Conservation (phyloP, 2,113 vertebrate species). For the Phodopus roborovskii region DNA sequence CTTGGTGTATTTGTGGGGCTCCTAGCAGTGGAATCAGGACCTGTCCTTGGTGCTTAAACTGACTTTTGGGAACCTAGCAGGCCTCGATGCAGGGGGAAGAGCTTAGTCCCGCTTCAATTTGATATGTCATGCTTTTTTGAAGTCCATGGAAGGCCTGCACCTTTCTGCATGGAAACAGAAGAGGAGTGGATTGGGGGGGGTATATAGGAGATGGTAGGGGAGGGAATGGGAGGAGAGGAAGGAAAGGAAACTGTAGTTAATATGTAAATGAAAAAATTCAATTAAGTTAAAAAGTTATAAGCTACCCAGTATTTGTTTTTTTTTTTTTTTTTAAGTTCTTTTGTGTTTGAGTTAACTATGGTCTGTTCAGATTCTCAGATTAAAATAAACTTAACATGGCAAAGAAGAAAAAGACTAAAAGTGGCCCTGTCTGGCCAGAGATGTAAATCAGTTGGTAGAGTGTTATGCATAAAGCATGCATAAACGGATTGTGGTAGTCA, state of each 20-base stretch:
- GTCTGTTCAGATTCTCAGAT: background rate
- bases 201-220: background rate
- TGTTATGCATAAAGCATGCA: background rate
- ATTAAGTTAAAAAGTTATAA: background rate
- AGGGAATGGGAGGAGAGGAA: background rate
- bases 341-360: slow-evolving; percentile 18
- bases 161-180: background rate
- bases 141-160: background rate
- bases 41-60: background rate
- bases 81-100: background rate
- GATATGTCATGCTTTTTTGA: background rate
- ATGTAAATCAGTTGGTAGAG: background rate
- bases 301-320: background rate
- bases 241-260: background rate
- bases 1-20: background rate
- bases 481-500: rapidly evolving
- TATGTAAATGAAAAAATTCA: background rate
- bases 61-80: background rate
- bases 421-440: background rate
- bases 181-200: background rate
- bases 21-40: background rate
- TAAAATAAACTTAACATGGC: slow-evolving; percentile 44
- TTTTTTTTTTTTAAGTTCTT: background rate
- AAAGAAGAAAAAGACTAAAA: slow-evolving; percentile 25
- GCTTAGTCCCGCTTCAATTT: background rate